Evolutionary conservation across 1,140 invertebrate genomes (phyloP).

Genomic region (Bicyclus anynana): DNA sequence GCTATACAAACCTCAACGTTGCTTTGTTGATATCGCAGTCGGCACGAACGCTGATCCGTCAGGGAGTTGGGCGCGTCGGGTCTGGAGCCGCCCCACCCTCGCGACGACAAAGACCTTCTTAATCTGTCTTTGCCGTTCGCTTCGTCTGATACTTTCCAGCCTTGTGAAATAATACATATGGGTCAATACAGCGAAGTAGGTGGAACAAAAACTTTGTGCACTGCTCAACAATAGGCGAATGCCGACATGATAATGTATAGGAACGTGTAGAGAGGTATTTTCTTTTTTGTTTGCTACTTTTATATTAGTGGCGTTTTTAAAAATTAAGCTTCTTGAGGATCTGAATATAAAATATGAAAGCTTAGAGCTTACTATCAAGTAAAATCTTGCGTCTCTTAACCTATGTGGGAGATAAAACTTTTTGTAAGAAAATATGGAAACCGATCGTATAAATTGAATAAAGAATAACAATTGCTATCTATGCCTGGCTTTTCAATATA

Average conservation of each 20-base stretch:
- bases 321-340: too few species aligned
- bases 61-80: conserved; percentile 79
- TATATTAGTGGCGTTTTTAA: neutral
- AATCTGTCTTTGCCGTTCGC: conserved; percentile 73
- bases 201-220: neutral
- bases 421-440: too few species aligned
- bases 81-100: conserved; percentile 65
- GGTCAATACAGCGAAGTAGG: conserved; percentile 19
- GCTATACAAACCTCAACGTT: conserved; percentile 83
- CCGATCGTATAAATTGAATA: too few species aligned
- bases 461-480: too few species aligned
- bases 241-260: neutral
- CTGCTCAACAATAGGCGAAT: neutral
- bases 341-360: neutral
- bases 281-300: neutral
- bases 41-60: conserved; percentile 82
- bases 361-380: too few species aligned
- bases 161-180: conserved; percentile 43
- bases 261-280: neutral
- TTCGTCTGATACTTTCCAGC: conserved; percentile 91
- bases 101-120: conserved; percentile 79
- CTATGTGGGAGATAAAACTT: too few species aligned
- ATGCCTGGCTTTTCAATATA: too few species aligned
- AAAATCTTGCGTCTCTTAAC: too few species aligned
- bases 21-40: conserved; percentile 93